Conservation (phyloP, 2,797 vertebrate species). For the Poecilia velifera region DNA sequence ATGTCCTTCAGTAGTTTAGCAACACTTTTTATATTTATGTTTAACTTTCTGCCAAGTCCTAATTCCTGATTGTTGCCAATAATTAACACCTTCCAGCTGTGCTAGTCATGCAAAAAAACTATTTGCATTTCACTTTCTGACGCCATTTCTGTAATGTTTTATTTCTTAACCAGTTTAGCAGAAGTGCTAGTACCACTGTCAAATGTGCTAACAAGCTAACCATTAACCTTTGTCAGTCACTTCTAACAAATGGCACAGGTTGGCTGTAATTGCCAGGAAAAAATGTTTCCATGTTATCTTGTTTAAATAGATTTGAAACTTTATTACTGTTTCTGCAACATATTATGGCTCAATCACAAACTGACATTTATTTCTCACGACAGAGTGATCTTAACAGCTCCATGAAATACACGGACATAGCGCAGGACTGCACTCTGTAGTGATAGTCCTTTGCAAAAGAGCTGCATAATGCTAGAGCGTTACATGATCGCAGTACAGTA, state of each 20-base stretch:
- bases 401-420: not conserved
- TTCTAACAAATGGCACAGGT: not conserved
- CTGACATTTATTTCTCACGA: not conserved
- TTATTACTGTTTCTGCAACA: not conserved
- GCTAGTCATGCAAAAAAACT: not conserved
- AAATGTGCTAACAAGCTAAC: not conserved
- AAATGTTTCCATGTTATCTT: conserved; percentile 2
- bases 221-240: not conserved
- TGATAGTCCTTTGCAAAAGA: not conserved
- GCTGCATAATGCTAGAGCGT: not conserved
- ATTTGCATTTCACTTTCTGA: not conserved
- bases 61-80: not conserved
- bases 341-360: not conserved
- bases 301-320: not conserved
- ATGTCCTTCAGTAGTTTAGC: not conserved
- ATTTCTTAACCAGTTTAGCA: not conserved
- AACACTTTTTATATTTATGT: not conserved
- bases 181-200: not conserved
- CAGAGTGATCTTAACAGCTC: not conserved
- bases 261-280: not conserved
- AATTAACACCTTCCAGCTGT: not conserved
- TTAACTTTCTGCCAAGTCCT: not conserved
- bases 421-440: not conserved
- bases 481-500: not conserved
- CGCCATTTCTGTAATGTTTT: not conserved